Base-by-base conservation (phyloP, 2,888 invertebrate genomes). In the Acleris emargana region DNA sequence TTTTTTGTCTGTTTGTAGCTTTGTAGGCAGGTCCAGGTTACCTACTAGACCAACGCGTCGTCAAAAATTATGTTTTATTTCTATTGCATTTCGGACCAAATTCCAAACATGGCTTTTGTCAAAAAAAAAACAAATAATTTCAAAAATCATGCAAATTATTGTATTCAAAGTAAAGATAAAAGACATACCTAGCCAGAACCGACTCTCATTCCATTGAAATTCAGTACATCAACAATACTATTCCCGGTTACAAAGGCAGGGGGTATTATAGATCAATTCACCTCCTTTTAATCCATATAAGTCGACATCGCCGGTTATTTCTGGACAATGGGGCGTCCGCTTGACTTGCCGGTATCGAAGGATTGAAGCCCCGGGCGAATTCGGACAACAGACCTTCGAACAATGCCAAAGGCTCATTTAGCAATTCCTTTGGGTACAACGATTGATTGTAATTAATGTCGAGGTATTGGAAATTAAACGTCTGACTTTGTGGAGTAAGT, bases 391-490 rank as follows among this genome's bases (percentile, higher is more conserved):
- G 50, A 17, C 47, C 49, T 49, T 43, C 18, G 45, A 58, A 58
- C 64, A 58, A 53, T 58, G 17, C 25, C 43, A 54, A 11, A 22
- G 32, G n/a, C 28, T 38, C 47, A 20, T 59, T 49, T 49, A 59
- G 59, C 13, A 49, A 43, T 59, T 20, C 47, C 47, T 22, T 49
- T 59, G 28, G 45, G 55, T 45, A 11, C 20, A 45, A 43, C 38
- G 58, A 53, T 49, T 18, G 49, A 47, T 49, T n/a, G 25, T 28
- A 59, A 64, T 64, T 42, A 64, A 52, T 59, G 49, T 20, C 53
- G 32, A 18, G 38, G 25, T 20, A 20, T 17, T 9, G 25, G 22
- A 20, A 17, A 45, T 38, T 38, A 38, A 17, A 45, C 45, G n/a
- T 45, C 17, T 6, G n/a, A n/a, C n/a, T 45, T 45, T 45, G 45